These are phyloP conservation scores for Heptascelio sp. DNA, from an alignment of 2,888 invertebrate species.

Conservation along the genomic window DNA sequence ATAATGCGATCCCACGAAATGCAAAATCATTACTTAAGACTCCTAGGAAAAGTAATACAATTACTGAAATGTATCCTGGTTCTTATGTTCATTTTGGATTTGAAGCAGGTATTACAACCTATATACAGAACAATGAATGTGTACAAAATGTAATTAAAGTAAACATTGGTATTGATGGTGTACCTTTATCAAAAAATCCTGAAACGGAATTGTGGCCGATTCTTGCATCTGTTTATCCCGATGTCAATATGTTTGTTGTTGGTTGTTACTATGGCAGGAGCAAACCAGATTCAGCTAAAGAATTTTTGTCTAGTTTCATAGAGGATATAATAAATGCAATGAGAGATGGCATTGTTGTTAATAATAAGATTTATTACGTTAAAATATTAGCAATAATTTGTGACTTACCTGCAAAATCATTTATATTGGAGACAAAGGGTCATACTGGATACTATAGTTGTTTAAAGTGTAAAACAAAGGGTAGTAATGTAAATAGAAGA, in stretches of 20 bases:
- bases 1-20: slow-evolving; percentile 17
- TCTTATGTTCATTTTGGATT: slow-evolving; percentile 44
- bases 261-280: background rate
- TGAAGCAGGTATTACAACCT: slow-evolving; percentile 3
- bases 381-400: slow-evolving; percentile 37
- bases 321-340: background rate
- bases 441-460: slow-evolving; percentile 57
- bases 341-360: background rate
- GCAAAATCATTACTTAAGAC: slow-evolving; percentile 42
- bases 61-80: slow-evolving; percentile 26
- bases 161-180: slow-evolving; percentile 53
- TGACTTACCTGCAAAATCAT: slow-evolving; percentile 55
- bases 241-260: slow-evolving; percentile 23
- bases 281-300: slow-evolving; percentile 10
- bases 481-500: background rate
- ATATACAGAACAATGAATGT: background rate
- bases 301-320: background rate
- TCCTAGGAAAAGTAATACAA: slow-evolving; percentile 4
- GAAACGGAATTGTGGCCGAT: slow-evolving; percentile 56
- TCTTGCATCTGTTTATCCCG: slow-evolving; percentile 21
- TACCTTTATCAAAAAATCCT: slow-evolving; percentile 49
- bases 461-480: slow-evolving; percentile 51
- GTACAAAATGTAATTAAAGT: slow-evolving; percentile 10
- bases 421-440: slow-evolving; percentile 36
- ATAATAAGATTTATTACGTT: background rate